Percentiles rank a stretch among this genome's conserved stretches.
These are phyloP conservation scores for Aurelia aurita complex sp. Pacific DNA, from an alignment of 30 jellyfish, hydroid and myxozoan species.

Conservation along the genomic window DNA sequence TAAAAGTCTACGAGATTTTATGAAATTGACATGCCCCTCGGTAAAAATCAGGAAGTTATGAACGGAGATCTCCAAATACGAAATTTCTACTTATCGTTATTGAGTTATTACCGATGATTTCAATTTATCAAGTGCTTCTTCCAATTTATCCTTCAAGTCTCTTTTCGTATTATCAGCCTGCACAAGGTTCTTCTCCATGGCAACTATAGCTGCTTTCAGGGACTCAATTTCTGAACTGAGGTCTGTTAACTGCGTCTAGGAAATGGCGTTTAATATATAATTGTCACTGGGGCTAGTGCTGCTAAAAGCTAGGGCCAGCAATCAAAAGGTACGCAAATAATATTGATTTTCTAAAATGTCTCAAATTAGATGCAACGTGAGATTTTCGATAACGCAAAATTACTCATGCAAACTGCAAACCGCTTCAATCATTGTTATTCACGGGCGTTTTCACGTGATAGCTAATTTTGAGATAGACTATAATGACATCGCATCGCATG, in stretches of 20 bases:
- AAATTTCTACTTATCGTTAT: too few species aligned
- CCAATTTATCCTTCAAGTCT: slow-evolving; percentile 3
- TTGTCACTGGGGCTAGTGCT: too few species aligned
- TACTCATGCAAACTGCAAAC: too few species aligned
- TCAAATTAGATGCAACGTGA: neutral
- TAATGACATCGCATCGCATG: too few species aligned
- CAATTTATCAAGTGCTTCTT: slow-evolving; percentile 5
- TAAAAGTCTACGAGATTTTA: neutral
- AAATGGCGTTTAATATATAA: neutral
- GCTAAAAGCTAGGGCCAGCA: too few species aligned
- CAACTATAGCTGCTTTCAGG: slow-evolving; percentile 11
- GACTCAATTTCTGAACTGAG: slow-evolving; percentile 46
- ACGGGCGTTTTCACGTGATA: too few species aligned
- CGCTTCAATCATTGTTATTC: too few species aligned
- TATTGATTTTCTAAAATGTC: neutral
- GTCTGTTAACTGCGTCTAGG: slow-evolving; percentile 2
- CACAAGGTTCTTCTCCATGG: slow-evolving; percentile 35
- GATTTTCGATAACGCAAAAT: too few species aligned
- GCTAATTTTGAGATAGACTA: too few species aligned
- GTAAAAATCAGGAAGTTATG: too few species aligned
- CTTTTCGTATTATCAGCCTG: slow-evolving; percentile 12
- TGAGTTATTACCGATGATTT: slow-evolving; percentile 16
- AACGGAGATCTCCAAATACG: too few species aligned
- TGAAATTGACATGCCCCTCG: neutral
- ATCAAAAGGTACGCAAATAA: too few species aligned